Evolutionary conservation across 2,113 vertebrate species (phyloP).

Genomic region (Patagioenas fasciata): DNA sequence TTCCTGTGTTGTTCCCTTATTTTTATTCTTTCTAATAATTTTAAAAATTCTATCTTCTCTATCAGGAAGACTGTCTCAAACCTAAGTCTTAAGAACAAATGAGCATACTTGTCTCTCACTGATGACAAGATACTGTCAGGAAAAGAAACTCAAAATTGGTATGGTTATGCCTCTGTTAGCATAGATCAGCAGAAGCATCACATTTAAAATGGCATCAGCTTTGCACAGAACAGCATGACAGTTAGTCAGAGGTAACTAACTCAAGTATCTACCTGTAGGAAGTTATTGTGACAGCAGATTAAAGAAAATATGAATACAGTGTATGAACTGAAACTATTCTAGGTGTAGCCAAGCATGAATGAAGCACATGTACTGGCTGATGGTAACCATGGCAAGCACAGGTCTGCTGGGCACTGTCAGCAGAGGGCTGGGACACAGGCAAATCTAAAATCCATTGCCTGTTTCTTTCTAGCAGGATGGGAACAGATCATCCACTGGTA

Average conservation of each 20-base stretch:
- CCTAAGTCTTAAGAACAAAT: not conserved
- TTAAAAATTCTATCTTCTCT: not conserved
- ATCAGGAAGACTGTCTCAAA: not conserved
- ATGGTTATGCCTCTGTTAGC: not conserved
- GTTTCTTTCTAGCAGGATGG: not conserved
- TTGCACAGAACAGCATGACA: not conserved
- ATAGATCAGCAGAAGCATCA: not conserved
- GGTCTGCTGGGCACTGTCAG: not conserved
- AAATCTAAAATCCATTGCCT: not conserved
- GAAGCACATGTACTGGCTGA: rapidly evolving
- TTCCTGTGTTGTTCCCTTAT: not conserved
- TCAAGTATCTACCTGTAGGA: not conserved
- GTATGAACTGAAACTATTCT: not conserved
- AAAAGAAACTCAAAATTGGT: not conserved
- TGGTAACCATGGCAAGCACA: rapidly evolving
- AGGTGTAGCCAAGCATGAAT: not conserved
- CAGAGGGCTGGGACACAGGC: not conserved
- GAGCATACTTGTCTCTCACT: not conserved
- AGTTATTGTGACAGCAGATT: not conserved
- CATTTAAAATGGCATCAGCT: not conserved
- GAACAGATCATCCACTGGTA: not conserved
- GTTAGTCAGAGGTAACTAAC: not conserved
- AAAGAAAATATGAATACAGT: not conserved
- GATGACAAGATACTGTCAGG: not conserved
- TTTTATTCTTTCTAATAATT: not conserved